Conservation (phyloP, 1,140 invertebrate species). For the Ruditapes philippinarum region DNA sequence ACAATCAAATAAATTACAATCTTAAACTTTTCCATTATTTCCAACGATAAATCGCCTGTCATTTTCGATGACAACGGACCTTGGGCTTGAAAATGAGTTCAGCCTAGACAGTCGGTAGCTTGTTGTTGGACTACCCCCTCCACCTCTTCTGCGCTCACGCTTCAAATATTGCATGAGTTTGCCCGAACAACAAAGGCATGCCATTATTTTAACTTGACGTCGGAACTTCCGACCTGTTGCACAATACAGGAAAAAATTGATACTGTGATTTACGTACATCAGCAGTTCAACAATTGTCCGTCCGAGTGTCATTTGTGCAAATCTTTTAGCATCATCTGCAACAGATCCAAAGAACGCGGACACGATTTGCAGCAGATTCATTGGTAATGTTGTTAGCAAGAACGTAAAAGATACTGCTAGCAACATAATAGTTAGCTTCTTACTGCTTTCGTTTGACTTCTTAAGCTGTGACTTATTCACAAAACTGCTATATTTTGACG, state of each 20-base stretch:
- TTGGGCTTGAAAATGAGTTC: background rate
- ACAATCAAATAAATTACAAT: too few species aligned
- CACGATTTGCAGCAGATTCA: conserved; percentile 82
- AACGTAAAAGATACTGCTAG: conserved; percentile 85
- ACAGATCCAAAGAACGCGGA: conserved; percentile 76
- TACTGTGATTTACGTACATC: conserved; percentile 86
- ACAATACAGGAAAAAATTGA: conserved; percentile 87
- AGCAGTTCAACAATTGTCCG: conserved; percentile 83
- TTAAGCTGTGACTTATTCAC: background rate
- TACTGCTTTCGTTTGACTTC: conserved; percentile 70
- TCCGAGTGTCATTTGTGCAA: conserved; percentile 75
- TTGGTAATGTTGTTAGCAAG: conserved; percentile 85
- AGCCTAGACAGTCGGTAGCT: conserved; percentile 7
- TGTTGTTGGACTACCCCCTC: background rate
- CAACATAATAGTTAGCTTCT: conserved; percentile 84
- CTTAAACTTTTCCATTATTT: background rate
- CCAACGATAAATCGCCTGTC: background rate
- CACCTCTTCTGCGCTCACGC: background rate
- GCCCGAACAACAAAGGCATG: conserved; percentile 34
- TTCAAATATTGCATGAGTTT: background rate
- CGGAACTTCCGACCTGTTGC: conserved; percentile 85
- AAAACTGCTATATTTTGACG: conserved; percentile 37
- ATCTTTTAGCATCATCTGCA: conserved; percentile 12
- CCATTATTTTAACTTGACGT: conserved; percentile 67
- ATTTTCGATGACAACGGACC: background rate